Percentiles rank a stretch among this genome's conserved stretches.
These are phyloP conservation scores for Amiota mariae DNA, from an alignment of 2,888 invertebrate genomes.

Conservation along the genomic window DNA sequence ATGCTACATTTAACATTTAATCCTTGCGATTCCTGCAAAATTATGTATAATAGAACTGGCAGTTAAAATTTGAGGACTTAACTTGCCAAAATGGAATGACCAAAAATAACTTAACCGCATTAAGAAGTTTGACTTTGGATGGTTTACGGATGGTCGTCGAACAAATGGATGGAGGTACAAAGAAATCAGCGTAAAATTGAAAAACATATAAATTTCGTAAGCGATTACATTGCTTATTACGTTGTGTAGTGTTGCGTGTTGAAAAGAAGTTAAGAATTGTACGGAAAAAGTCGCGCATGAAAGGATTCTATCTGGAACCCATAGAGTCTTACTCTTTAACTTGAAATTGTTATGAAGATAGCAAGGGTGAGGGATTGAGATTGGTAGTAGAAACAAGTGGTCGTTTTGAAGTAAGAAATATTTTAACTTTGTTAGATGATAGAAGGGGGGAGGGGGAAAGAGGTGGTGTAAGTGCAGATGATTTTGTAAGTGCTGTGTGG, in stretches of 20 bases:
- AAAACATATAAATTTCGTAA: constrained; percentile 51
- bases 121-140: no score
- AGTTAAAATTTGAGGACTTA: constrained; percentile 3
- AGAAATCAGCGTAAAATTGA: constrained; percentile 38
- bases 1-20: constrained; percentile 24
- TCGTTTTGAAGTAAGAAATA: no score
- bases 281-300: constrained; percentile 38
- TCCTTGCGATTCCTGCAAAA: constrained; percentile 16
- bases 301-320: constrained; percentile 3
- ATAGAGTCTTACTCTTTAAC: no score
- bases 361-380: not conserved
- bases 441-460: not conserved
- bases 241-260: constrained; percentile 35
- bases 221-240: constrained; percentile 39
- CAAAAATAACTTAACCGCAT: not conserved
- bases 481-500: not conserved
- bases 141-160: no score
- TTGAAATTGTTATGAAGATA: not conserved
- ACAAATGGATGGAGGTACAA: no score
- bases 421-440: not conserved
- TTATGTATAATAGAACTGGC: not conserved
- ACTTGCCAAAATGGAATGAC: constrained; percentile 11
- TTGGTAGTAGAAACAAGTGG: not conserved
- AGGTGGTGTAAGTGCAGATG: not conserved
- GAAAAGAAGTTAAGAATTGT: constrained; percentile 18